A percentile compares a stretch with the other conserved stretches of the same genome.
Evolutionary conservation across 2,888 invertebrate species (phyloP).

Genomic region (Cancer borealis): DNA sequence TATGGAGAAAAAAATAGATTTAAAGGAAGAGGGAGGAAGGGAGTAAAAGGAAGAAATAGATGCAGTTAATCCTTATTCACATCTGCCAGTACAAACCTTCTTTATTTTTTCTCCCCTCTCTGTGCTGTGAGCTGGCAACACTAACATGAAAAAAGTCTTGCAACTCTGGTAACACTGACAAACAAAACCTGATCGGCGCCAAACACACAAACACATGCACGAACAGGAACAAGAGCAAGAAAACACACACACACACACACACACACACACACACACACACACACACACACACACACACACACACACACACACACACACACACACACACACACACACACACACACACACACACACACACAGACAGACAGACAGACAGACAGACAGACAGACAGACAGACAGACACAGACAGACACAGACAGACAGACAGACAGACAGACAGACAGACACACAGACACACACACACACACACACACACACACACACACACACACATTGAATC

Average conservation of each 20-base stretch:
- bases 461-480: not conserved
- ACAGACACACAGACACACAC: too few relatives aligned
- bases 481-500: not conserved
- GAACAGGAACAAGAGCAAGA: not conserved
- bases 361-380: too few relatives aligned
- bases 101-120: too few relatives aligned
- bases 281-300: too few relatives aligned
- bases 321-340: conserved; percentile 36
- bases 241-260: conserved; percentile 32
- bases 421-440: not conserved
- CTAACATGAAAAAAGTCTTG: not conserved
- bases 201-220: conserved; percentile 38
- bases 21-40: too few relatives aligned
- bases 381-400: not conserved
- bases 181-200: not conserved
- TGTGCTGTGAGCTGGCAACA: not conserved
- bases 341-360: not conserved
- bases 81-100: not conserved
- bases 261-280: conserved; percentile 31
- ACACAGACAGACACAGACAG: conserved; percentile 26
- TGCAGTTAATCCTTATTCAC: not conserved
- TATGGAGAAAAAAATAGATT: too few relatives aligned
- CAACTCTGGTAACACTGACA: not conserved
- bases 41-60: not conserved
- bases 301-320: not conserved